Conservation (phyloP, 53 echinoderm and acorn worm species). For the Mesocentrotus franciscanus region DNA sequence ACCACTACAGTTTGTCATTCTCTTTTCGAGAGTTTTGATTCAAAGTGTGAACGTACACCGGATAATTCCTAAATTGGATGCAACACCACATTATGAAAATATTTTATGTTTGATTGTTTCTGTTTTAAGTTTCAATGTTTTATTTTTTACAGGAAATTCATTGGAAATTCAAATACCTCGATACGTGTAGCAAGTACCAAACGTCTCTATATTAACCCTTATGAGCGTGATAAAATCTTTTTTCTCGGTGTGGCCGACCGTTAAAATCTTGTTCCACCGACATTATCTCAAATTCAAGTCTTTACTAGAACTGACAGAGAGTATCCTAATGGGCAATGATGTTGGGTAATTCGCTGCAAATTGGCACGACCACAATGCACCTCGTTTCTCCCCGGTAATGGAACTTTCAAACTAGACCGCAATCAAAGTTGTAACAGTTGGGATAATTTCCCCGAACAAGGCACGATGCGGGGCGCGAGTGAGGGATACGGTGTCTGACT, state of each 20-base stretch:
- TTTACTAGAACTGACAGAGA: conserved; percentile 4
- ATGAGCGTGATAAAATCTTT: not conserved
- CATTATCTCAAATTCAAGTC: not conserved
- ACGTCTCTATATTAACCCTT: not conserved
- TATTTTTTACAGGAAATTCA: not conserved
- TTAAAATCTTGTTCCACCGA: conserved; percentile 27
- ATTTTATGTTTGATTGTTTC: not conserved
- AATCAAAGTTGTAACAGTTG: conserved; percentile 62
- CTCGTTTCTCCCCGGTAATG: conserved; percentile 10
- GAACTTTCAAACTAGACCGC: conserved; percentile 52
- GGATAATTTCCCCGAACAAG: conserved; percentile 52
- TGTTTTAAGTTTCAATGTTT: not conserved
- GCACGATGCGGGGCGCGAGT: conserved; percentile 10
- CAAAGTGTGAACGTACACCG: no score
- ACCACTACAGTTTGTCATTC: no score
- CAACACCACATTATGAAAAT: no score
- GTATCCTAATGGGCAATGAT: conserved; percentile 39
- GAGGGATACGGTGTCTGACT: conserved; percentile 7
- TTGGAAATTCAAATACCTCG: not conserved
- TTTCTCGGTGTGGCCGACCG: not conserved
- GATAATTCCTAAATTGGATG: no score
- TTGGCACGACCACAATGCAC: conserved; percentile 14
- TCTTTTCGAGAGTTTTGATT: no score
- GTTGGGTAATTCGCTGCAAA: conserved; percentile 28
- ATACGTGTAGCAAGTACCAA: not conserved